Base-by-base conservation (phyloP, 1,140 invertebrate genomes). In the Megalopta genalis region DNA sequence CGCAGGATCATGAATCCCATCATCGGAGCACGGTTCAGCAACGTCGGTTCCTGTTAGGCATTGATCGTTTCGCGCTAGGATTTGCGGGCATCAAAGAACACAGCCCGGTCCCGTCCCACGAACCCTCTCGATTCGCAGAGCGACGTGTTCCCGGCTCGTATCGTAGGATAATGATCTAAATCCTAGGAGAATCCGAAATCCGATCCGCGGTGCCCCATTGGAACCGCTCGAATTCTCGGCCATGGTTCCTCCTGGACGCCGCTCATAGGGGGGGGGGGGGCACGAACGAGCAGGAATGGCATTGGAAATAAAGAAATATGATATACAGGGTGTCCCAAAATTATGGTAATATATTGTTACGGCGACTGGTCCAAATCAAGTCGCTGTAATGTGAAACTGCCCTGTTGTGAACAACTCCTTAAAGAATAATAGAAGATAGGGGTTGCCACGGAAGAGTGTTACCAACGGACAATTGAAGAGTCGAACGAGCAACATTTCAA, bases 11-110 rank as follows among this genome's bases (percentile, higher is more conserved):
- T 23, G 23, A 5, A 14, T 27, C 66, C 27, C 42, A 62, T 27
- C 25, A 16, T 32, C 21, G 9, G 32, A 12, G 16, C 76, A 57
- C 25, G 62, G 64, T 66, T 49, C 54, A 46, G 2, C 49, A 49
- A 23, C 57, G 64, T 62, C 70, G 62, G 42, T 37, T 37, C 57
- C 57, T 57, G 23, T 60, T 39, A 39, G 39, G 82, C 68, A 70
- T 85, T 85, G 84, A 85, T 85, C 83, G 83, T 85, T 81, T 81
- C 83, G 78, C 83, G 68, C 23, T 12, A 62, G 83, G 83, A 85
- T 85, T 85, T 85, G 83, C 64, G 82, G 72, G 73, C 83, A 74
- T 81, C 82, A 85, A 85, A 85, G 83, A 84, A 81, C 83, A 81
- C 83, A 80, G 14, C 23, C 49, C 70, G 25, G 1, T 46, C n/a